Base-by-base conservation (phyloP, 1,140 invertebrate species). In the Diachasma alloeum region DNA sequence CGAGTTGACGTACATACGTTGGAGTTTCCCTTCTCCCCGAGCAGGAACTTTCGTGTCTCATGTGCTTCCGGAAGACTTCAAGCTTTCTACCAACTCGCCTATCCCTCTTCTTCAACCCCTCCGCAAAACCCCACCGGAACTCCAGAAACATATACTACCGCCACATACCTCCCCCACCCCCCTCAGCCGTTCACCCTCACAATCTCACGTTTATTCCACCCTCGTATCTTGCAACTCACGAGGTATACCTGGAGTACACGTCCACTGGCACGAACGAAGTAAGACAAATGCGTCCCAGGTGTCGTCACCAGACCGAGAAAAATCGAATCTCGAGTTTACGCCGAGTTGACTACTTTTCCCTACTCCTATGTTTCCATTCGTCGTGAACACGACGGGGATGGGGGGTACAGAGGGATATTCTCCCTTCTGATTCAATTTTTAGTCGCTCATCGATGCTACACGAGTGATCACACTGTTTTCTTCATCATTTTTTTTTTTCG, bases 301-400 rank as follows among this genome's bases (percentile, higher is more conserved):
- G 73, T 67, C 73, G 71, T 72, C 71, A 53, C 48, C 71, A 72
- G 71, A 72, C 71, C 71, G 71, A 72, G 71, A 72, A 72, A 72
- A 72, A 72, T 72, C 71, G 71, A 72, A 72, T 56, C 46, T 72
- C 71, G 71, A 72, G 48, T 72, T 59, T 72, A 72, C 71, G 44
- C 44, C 53, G 31, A 72, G 46, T 72, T 72, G 26, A 59, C 48
- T 72, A 48, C 71, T 36, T 56, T 44, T 67, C 63, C 63, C 63
- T 24, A 31, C 31, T 31, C 63, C 26, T 26, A 11, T 31, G n/a
- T 22, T 19, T 3, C 48, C 48, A 19, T 22, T 56, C n/a, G 19
- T 63, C 59, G 48, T 53, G 48, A 8, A 19, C 31, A 31, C 31
- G 10, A 9, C 3, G 44, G 44, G 44, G 48, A 6, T 0, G 13